Percentiles rank a stretch among this genome's conserved stretches.
Conservation (phyloP, 1,140 invertebrate genomes). For the Dreissena rostriformis region DNA sequence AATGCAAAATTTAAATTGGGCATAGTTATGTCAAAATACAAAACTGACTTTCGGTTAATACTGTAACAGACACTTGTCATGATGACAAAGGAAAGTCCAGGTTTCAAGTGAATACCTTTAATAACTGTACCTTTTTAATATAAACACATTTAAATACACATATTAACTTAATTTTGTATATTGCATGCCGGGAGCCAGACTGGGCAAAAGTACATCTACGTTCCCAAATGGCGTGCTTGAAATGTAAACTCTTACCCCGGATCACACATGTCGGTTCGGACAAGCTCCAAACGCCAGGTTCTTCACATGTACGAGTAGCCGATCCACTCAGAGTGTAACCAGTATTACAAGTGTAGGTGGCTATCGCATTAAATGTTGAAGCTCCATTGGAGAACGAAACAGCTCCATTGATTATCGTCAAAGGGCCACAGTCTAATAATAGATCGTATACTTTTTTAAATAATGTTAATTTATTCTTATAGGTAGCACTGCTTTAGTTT, state of each 20-base stretch:
- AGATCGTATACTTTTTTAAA: not conserved
- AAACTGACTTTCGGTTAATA: too few species aligned
- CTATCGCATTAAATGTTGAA: conserved; percentile 85
- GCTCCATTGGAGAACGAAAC: not conserved
- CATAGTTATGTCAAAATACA: too few species aligned
- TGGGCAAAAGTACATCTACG: too few species aligned
- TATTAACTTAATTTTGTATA: too few species aligned
- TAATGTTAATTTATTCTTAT: too few species aligned
- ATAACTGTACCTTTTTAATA: not conserved
- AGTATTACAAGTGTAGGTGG: conserved; percentile 90
- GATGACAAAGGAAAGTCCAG: not conserved
- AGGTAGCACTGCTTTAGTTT: too few species aligned
- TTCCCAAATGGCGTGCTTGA: not conserved
- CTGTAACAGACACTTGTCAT: too few species aligned
- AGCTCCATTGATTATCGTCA: not conserved
- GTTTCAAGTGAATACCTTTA: too few species aligned
- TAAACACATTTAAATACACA: too few species aligned
- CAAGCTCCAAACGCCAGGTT: conserved; percentile 12
- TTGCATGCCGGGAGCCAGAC: too few species aligned
- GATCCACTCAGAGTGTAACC: conserved; percentile 91
- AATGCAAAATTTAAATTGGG: too few species aligned
- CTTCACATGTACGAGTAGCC: conserved; percentile 8
- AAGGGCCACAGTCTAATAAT: conserved; percentile 23
- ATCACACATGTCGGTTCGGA: conserved; percentile 11
- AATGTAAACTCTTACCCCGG: not conserved